Evolutionary conservation across 2,888 invertebrate species (phyloP).

Genomic region (Apodemia zela): DNA sequence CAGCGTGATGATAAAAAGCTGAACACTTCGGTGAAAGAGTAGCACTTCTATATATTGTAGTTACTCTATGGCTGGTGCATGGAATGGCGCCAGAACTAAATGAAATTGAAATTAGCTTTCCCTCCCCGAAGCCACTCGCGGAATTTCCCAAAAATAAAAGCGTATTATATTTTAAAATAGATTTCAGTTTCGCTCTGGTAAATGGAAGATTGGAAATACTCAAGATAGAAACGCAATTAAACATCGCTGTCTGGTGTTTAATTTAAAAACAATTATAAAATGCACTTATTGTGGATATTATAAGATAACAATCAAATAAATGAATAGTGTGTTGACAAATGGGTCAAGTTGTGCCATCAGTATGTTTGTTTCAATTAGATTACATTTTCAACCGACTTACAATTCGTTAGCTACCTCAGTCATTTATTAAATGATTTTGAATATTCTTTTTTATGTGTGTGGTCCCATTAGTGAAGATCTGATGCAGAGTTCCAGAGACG

Average conservation of each 20-base stretch:
- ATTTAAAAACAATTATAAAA: neutral
- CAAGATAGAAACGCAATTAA: conserved; percentile 36
- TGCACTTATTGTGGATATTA: neutral
- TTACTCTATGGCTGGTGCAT: conserved; percentile 63
- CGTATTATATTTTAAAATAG: conserved; percentile 78
- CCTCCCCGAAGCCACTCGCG: conserved; percentile 73
- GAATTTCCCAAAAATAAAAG: conserved; percentile 76
- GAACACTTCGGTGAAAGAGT: conserved; percentile 6
- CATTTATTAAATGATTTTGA: no score
- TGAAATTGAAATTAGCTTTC: conserved; percentile 80
- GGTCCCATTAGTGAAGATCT: no score
- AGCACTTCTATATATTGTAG: conserved; percentile 21
- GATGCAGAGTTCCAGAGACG: no score
- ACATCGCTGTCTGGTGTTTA: conserved; percentile 22
- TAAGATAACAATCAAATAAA: no score
- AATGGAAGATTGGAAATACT: conserved; percentile 48
- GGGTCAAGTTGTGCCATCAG: no score
- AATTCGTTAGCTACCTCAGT: no score
- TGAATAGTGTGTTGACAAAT: no score
- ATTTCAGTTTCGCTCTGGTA: conserved; percentile 54
- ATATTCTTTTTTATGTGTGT: no score
- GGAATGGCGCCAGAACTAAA: conserved; percentile 80
- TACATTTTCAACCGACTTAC: no score
- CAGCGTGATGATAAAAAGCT: no score
- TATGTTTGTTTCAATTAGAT: no score